These are phyloP conservation scores for Linyphia triangularis DNA, from an alignment of 2,888 invertebrate genomes.

Conservation along the genomic window DNA sequence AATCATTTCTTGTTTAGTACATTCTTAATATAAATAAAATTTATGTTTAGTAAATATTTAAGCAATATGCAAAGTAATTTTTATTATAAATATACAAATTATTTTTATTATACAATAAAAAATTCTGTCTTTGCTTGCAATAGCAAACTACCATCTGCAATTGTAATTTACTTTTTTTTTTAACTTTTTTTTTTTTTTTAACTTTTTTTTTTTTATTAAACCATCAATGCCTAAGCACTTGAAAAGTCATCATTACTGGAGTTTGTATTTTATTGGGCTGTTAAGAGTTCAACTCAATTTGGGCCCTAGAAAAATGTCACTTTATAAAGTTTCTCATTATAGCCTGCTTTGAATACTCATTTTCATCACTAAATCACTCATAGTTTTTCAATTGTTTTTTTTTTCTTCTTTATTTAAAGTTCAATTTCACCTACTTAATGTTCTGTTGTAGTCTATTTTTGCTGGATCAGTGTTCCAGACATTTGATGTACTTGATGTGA, in stretches of 20 bases:
- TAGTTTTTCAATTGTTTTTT: no score
- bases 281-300: neutral
- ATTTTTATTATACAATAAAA: conserved; percentile 20
- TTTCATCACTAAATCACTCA: neutral
- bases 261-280: neutral
- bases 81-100: conserved; percentile 1
- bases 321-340: neutral
- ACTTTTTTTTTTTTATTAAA: neutral
- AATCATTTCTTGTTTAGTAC: no score
- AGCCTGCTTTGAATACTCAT: no score
- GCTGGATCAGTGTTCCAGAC: neutral
- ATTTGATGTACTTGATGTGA: conserved; percentile 21
- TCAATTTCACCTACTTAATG: neutral
- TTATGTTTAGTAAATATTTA: no score
- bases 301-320: neutral
- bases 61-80: no score
- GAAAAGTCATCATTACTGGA: neutral
- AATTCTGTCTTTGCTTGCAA: conserved; percentile 23
- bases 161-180: neutral
- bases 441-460: neutral
- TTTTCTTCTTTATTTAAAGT: neutral
- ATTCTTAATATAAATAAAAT: no score
- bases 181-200: neutral
- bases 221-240: neutral
- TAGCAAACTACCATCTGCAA: neutral